Percentiles rank a stretch among this genome's conserved stretches.
Conservation (phyloP, 2,888 invertebrate species). For the Leptothorax acervorum region DNA sequence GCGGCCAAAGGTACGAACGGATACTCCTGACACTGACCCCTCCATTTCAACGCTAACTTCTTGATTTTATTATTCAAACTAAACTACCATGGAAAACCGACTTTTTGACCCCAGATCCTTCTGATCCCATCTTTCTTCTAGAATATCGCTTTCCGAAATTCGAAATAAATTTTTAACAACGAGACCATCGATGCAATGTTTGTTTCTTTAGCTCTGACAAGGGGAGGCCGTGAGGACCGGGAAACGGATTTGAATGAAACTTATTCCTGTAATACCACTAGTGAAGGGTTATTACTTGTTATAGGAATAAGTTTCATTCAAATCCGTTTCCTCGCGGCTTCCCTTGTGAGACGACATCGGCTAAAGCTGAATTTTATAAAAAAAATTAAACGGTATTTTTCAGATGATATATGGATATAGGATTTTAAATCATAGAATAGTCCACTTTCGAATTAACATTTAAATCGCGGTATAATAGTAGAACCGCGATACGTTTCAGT, state of each 20-base stretch:
- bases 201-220: not conserved
- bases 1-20: conserved; percentile 87
- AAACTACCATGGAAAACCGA: not conserved
- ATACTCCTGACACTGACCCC: not conserved
- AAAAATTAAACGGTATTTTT: not conserved
- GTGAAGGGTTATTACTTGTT: no score
- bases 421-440: not conserved
- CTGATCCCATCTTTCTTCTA: not conserved
- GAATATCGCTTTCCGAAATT: not conserved
- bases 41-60: not conserved
- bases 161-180: not conserved
- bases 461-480: not conserved
- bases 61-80: not conserved
- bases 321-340: no score
- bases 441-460: not conserved
- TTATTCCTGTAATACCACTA: no score
- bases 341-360: no score
- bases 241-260: no score
- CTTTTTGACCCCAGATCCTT: not conserved
- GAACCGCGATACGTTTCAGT: not conserved
- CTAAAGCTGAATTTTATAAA: not conserved
- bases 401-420: not conserved
- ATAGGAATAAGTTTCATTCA: no score
- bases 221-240: no score
- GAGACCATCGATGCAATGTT: not conserved